Evolutionary conservation across 2,113 vertebrate genomes (phyloP), one percentile per base, ranked within the genome.

Genomic region (Murina feae): DNA sequence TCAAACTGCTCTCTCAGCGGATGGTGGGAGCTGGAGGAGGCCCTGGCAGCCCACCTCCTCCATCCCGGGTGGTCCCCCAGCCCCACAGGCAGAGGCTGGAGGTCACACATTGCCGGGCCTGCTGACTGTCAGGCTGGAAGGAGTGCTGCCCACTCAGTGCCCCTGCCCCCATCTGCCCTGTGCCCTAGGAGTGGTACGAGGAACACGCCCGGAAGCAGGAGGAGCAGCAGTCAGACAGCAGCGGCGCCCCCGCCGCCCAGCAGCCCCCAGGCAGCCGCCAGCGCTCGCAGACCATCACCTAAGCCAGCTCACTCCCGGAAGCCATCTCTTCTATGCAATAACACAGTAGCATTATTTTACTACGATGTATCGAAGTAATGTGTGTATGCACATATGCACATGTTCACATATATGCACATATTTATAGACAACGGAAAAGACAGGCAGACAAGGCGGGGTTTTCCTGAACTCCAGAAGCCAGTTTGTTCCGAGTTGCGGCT

Each of bases 181-280:
- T 96, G 91, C 91, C 68, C 9, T 90, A 99, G 99, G 99, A 99
- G 96, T 99, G 99, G 99, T 99, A 99, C 55, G 98, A 99, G 87
- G 99, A 99, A 89, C 99, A 99, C 65, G 98, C 99, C 63, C 98
- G 97, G 66, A 98, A 98, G 93, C 98, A 98, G 81, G 98, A 99
- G 72, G 65, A 95, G 6, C 98, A 98, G 89, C 95, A 96, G 32
- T 96, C 89, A 28, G 23, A 94, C 37, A 39, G 95, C 91, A 68
- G 82, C 13, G 91, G 95, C 69, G 84, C 66, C 92, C 95, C 97
- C 7, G 69, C 97, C 37, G n/a, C 94, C 60, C 92, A 55, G 90
- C 95, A 90, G 86, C 71, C 82, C 47, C 95, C 88, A 0, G 44
- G 84, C 39, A 23, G 85, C 94, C 98, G 98, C 21, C 98, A 98